A percentile compares a stretch with the other conserved stretches of the same genome.
These are phyloP conservation scores for Zosterops hypoxanthus DNA, from an alignment of 2,113 vertebrate species.

Conservation along the genomic window DNA sequence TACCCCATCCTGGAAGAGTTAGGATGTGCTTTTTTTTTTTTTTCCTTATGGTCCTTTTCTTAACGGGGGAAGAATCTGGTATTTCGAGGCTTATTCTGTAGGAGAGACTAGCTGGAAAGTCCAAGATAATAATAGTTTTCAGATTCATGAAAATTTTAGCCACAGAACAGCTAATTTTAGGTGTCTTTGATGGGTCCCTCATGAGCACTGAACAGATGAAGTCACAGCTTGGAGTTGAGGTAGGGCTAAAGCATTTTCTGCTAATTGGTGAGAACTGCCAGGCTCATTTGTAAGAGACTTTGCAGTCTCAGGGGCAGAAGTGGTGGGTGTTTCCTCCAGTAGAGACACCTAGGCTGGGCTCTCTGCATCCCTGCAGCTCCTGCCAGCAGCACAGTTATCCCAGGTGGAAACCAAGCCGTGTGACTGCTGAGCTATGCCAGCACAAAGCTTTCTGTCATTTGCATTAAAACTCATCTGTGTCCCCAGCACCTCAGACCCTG, in stretches of 20 bases:
- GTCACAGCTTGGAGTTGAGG: neutral
- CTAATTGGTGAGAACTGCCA: neutral
- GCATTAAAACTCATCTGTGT: neutral
- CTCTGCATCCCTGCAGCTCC: neutral
- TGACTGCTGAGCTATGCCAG: neutral
- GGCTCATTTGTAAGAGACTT: neutral
- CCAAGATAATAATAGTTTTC: slow-evolving; percentile 29
- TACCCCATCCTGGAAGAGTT: neutral
- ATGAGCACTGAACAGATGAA: neutral
- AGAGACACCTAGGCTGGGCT: neutral
- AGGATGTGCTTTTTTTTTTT: neutral
- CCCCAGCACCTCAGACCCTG: neutral
- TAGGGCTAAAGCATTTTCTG: neutral
- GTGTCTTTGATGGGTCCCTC: neutral
- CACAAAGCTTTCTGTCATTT: neutral
- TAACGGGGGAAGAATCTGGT: neutral
- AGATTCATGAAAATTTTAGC: slow-evolving; percentile 44
- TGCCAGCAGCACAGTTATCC: neutral
- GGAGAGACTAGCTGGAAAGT: neutral
- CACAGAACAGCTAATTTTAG: slow-evolving; percentile 44
- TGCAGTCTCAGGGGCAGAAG: neutral
- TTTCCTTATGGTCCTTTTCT: neutral
- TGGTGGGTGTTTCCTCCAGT: neutral
- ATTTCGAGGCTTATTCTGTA: neutral
- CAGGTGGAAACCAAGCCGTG: neutral